phyloP scores from a whole-genome alignment of 2,113 vertebrate species.

The Dicerorhinus sumatrensis region DNA sequence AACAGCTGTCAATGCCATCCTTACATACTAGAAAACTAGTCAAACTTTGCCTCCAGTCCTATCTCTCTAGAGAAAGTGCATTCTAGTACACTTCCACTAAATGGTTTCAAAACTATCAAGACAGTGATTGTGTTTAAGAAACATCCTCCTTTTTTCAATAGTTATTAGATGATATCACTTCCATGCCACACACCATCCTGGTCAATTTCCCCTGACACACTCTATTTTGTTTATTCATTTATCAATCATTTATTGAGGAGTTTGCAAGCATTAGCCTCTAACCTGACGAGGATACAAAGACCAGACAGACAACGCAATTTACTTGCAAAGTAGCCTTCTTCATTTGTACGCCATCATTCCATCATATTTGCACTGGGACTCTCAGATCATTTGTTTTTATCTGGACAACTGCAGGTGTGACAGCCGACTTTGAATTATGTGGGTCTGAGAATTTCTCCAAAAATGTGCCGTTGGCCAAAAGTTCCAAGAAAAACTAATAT shows the following conservation, averaged over 20 bases:
- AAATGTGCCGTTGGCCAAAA: constrained; percentile 26
- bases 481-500: constrained; percentile 75
- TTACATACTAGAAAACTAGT: neutral
- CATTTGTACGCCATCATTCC: neutral
- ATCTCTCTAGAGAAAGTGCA: neutral
- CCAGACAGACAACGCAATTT: neutral
- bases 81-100: neutral
- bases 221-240: neutral
- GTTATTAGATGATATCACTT: too few relatives aligned
- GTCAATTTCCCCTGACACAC: too few relatives aligned
- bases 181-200: accelerated
- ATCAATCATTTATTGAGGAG: neutral
- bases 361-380: neutral
- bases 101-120: neutral
- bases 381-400: constrained; percentile 47
- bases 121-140: neutral
- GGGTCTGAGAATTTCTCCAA: constrained; percentile 60
- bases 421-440: constrained; percentile 51
- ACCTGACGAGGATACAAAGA: neutral
- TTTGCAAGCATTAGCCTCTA: neutral
- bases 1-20: neutral
- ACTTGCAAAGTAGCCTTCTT: neutral
- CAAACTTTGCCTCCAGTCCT: neutral
- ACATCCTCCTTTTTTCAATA: neutral
- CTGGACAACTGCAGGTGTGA: constrained; percentile 27